Percentiles rank a stretch among this genome's conserved stretches.
Conservation (phyloP, 2,888 invertebrate genomes). For the Sphaerophoria taeniata region DNA sequence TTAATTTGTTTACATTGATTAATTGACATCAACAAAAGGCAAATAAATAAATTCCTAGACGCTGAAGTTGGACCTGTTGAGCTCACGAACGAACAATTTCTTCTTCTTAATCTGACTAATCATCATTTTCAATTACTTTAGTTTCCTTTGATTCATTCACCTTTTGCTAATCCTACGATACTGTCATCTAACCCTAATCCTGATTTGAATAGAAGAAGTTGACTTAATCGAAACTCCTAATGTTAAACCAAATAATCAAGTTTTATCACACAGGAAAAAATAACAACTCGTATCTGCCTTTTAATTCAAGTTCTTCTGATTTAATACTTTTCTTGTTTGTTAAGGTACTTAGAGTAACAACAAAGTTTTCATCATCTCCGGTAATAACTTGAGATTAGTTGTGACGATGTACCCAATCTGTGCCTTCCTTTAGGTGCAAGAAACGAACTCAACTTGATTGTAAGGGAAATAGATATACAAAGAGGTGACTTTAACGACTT, state of each 20-base stretch:
- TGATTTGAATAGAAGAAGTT: constrained; percentile 3
- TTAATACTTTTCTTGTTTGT: constrained; percentile 26
- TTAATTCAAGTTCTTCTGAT: constrained; percentile 29
- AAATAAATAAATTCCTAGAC: no score
- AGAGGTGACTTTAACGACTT: constrained; percentile 57
- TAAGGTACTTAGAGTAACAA: constrained; percentile 6
- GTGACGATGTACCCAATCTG: not conserved
- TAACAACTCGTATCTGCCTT: not conserved
- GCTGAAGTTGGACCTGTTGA: no score
- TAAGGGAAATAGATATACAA: constrained; percentile 38
- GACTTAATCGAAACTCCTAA: not conserved
- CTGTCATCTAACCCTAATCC: not conserved
- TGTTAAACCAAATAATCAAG: constrained; percentile 1
- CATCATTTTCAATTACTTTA: no score
- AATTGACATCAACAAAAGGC: no score
- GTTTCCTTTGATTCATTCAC: not conserved
- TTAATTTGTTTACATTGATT: no score
- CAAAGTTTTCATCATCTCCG: not conserved
- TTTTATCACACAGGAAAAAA: not conserved
- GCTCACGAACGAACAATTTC: no score
- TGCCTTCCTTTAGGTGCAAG: not conserved
- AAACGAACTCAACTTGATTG: constrained; percentile 15
- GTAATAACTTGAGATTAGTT: not conserved
- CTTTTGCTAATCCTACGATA: not conserved
- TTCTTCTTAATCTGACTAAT: no score